Conservation (phyloP, 1,140 invertebrate genomes). For the Heliconius nattereri region DNA sequence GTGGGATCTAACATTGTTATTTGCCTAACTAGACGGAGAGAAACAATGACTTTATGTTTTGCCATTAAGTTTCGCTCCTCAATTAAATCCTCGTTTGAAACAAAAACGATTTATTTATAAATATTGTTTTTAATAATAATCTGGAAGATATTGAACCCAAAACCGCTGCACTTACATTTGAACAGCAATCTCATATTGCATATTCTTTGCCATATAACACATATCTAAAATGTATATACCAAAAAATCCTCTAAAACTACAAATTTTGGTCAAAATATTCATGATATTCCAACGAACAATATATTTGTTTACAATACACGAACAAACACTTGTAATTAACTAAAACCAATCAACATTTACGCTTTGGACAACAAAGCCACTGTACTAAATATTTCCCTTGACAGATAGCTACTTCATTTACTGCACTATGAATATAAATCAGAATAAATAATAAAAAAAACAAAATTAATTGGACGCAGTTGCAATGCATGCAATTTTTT, state of each 20-base stretch:
- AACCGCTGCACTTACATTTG: too few relatives aligned
- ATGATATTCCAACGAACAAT: neutral
- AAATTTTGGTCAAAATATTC: neutral
- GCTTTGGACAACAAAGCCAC: slow-evolving; percentile 31
- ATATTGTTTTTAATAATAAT: too few relatives aligned
- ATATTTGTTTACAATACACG: slow-evolving; percentile 18
- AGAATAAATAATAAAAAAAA: neutral
- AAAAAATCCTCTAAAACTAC: neutral
- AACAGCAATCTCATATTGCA: too few relatives aligned
- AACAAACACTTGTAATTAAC: slow-evolving; percentile 34
- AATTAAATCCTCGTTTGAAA: too few relatives aligned
- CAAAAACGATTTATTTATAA: too few relatives aligned
- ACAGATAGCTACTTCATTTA: slow-evolving; percentile 21
- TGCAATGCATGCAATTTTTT: neutral
- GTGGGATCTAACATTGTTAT: too few relatives aligned
- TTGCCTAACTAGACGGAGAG: too few relatives aligned
- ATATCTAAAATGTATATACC: too few relatives aligned
- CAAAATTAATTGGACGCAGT: neutral
- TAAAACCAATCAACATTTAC: slow-evolving; percentile 37
- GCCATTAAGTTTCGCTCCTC: too few relatives aligned
- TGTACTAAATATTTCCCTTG: slow-evolving; percentile 28
- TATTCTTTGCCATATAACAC: too few relatives aligned
- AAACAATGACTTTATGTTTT: too few relatives aligned
- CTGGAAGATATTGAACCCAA: too few relatives aligned
- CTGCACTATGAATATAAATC: slow-evolving; percentile 1